A percentile compares a stretch with the other conserved stretches of the same genome.
Conservation (phyloP, 2,113 vertebrate species). For the Isichthys henryi region DNA sequence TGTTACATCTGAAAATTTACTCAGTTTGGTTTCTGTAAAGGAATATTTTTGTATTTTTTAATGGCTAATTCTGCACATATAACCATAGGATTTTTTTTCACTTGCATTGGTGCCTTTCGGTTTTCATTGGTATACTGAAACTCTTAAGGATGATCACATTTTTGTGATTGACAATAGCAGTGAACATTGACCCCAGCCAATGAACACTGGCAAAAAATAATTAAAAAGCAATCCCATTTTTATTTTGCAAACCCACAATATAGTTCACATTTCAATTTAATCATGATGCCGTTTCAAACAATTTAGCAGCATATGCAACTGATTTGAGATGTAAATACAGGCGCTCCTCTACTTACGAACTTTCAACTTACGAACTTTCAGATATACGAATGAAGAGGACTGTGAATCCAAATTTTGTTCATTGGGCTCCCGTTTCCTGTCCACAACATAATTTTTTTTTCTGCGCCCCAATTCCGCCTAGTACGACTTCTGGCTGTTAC, state of each 20-base stretch:
- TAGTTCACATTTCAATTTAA: not conserved
- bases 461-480: too few relatives aligned
- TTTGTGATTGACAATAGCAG: not conserved
- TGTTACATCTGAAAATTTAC: not conserved
- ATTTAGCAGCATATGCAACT: not conserved
- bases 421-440: too few relatives aligned
- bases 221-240: not conserved
- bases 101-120: not conserved
- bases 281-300: not conserved
- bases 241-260: slow-evolving; percentile 2
- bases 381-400: too few relatives aligned
- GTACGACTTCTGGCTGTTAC: too few relatives aligned
- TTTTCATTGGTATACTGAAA: not conserved
- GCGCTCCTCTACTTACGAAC: too few relatives aligned
- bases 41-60: not conserved
- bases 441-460: too few relatives aligned
- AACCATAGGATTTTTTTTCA: not conserved
- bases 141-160: not conserved
- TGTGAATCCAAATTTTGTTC: too few relatives aligned
- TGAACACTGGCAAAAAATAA: not conserved
- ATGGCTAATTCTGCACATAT: not conserved
- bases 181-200: not conserved
- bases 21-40: not conserved
- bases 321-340: not conserved
- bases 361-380: too few relatives aligned